Evolutionary conservation across 2,113 vertebrate species (phyloP).

Genomic region (Sylvietta virens): DNA sequence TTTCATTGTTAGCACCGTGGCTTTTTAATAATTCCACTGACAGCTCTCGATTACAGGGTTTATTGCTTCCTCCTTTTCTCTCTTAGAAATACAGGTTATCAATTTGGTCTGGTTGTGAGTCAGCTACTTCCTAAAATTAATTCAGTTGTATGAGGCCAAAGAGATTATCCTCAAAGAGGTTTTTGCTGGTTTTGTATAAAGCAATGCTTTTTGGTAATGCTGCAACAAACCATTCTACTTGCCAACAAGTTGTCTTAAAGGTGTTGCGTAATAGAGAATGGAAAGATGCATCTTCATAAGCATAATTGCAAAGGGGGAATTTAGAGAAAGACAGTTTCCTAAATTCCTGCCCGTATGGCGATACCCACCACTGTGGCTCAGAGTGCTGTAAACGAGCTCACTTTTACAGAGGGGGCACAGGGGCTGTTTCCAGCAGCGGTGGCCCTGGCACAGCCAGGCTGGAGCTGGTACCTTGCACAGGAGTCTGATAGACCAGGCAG

Average conservation of each 20-base stretch:
- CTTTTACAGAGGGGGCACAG: rapidly evolving
- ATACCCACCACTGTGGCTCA: rapidly evolving
- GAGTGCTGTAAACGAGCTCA: rapidly evolving
- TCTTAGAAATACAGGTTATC: neutral
- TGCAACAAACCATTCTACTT: neutral
- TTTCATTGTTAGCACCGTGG: neutral
- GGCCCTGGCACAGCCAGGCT: rapidly evolving
- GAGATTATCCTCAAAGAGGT: neutral
- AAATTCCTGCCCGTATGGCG: rapidly evolving
- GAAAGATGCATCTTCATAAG: neutral
- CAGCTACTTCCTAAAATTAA: constrained; percentile 29
- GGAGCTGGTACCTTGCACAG: constrained; percentile 80
- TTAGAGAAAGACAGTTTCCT: neutral
- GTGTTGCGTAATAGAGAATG: neutral
- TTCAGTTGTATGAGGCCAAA: neutral
- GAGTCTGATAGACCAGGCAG: constrained; percentile 89
- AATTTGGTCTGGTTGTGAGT: constrained; percentile 14
- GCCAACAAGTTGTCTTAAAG: neutral
- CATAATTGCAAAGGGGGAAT: neutral
- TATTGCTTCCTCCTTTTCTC: constrained; percentile 5
- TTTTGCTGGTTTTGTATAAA: neutral
- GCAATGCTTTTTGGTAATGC: neutral
- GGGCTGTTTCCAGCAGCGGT: neutral
- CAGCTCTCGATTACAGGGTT: constrained; percentile 17
- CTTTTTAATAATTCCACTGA: constrained; percentile 19